These are phyloP conservation scores for Caenorhabditis brenneri DNA, from an alignment of 1,140 invertebrate genomes.

Conservation along the genomic window DNA sequence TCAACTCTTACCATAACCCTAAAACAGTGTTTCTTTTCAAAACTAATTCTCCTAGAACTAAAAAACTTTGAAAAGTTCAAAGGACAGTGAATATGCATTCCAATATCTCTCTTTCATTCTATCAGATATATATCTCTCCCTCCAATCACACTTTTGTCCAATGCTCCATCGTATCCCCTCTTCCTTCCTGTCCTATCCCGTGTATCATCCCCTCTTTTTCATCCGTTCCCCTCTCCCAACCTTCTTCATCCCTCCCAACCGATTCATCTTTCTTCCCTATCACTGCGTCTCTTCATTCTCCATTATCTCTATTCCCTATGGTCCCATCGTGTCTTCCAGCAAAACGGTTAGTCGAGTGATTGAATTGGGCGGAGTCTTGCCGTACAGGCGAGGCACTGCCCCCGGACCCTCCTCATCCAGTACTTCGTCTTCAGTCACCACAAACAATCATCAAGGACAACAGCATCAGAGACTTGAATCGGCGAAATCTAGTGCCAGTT, in stretches of 20 bases:
- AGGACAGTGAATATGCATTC: too few relatives aligned
- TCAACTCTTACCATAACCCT: too few relatives aligned
- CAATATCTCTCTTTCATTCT: not conserved
- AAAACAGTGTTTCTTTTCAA: too few relatives aligned
- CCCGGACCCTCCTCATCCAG: not conserved
- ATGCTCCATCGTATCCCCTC: not conserved
- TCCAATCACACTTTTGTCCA: not conserved
- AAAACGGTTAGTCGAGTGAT: conserved; percentile 42
- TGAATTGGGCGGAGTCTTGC: conserved; percentile 11
- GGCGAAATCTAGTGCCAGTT: not conserved
- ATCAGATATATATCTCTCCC: not conserved
- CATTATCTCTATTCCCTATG: not conserved
- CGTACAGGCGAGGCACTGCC: conserved; percentile 30
- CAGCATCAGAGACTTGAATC: conserved; percentile 35
- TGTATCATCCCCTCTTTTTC: not conserved
- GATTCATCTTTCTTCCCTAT: conserved; percentile 15
- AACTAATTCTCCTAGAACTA: too few relatives aligned
- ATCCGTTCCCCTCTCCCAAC: conserved; percentile 24
- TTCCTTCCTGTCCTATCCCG: not conserved
- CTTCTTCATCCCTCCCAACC: not conserved
- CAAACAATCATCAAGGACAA: not conserved
- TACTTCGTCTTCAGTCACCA: not conserved
- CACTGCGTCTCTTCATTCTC: not conserved
- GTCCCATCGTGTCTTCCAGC: not conserved
- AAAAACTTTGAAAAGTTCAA: too few relatives aligned